Base-by-base conservation (phyloP, 2,797 vertebrate species). In the Pyrrhura leucotis region DNA sequence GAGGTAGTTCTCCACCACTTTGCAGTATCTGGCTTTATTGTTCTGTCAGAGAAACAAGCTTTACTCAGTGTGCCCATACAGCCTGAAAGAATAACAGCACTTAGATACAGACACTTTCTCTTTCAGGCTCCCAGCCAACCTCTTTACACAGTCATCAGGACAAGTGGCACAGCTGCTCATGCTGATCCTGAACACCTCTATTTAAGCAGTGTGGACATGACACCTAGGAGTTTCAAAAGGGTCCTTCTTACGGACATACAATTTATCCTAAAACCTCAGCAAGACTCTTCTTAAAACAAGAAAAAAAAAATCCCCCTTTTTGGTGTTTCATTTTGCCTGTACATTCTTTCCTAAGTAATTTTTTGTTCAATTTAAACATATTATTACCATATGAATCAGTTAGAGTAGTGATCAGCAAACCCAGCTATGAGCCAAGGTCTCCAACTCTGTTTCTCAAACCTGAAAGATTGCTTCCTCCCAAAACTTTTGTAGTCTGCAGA, bases 181-280 rank as follows among this genome's bases (percentile, higher is more conserved):
- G 51, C 2, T 62, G 51, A 67, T 67, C 11, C 31, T 40, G 44
- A 88, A 23, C 47, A 63, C 6, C 16, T 67, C 18, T 16, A 35
- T 26, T 50, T 53, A 37, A 58, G 23, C 47, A 89, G 13, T 9
- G 14, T 59, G 23, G 7, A 6, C 18, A 9, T 9, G 28, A 9
- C 9, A 8, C 6, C 12, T 13, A 29, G 12, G 12, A 33, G 29
- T 12, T 15, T 39, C 50, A 62, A 82, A 85, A 61, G 7, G 15
- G 5, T 1, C 10, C 61, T 54, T 59, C 6, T 1, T 29, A 71
- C 45, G 3, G 45, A 54, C 0, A 1, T 14, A 21, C 28, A 19
- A 35, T 22, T 68, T 29, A 65, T 42, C 5, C 17, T 45, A 74
- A 47, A 14, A 15, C 20, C 1, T 2, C 22, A 76, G 25, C 13